Percentiles rank a stretch among this genome's conserved stretches.
These are phyloP conservation scores for Caenorhabditis briggsae DNA, from an alignment of 1,140 invertebrate genomes.

Conservation along the genomic window DNA sequence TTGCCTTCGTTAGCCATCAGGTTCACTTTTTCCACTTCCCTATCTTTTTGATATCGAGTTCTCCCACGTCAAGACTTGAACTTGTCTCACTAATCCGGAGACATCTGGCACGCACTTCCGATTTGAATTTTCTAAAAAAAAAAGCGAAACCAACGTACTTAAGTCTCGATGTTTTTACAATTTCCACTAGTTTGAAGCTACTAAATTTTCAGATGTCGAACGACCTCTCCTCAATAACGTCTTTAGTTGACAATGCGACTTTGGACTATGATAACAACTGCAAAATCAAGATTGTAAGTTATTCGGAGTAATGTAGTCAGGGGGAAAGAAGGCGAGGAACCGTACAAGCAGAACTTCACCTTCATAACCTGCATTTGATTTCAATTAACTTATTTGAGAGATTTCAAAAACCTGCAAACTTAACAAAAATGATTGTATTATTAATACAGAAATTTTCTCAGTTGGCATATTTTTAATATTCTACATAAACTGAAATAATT, in stretches of 20 bases:
- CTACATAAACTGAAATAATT: too few relatives aligned
- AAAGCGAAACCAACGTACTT: background rate
- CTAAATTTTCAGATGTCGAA: slow-evolving; percentile 8
- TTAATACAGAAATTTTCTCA: too few relatives aligned
- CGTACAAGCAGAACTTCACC: too few relatives aligned
- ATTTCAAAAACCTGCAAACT: too few relatives aligned
- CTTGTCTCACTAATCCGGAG: background rate
- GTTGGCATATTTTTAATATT: background rate
- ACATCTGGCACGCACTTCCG: slow-evolving; percentile 29
- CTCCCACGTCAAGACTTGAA: slow-evolving; percentile 26
- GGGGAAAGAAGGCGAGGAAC: too few relatives aligned
- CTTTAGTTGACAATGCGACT: background rate
- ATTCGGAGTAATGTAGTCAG: too few relatives aligned
- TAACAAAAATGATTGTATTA: background rate
- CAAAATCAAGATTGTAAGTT: slow-evolving; percentile 32
- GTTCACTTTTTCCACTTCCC: background rate
- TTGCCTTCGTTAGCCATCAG: too few relatives aligned
- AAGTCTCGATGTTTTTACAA: background rate
- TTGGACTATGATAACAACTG: background rate
- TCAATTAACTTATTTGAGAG: too few relatives aligned
- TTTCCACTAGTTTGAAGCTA: background rate
- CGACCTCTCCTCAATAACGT: slow-evolving; percentile 9
- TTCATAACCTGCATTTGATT: too few relatives aligned
- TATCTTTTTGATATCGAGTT: background rate
- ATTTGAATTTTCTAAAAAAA: background rate